Percentiles rank a stretch among this genome's conserved stretches.
These are phyloP conservation scores for Chironomus tepperi DNA, from an alignment of 1,140 invertebrate genomes.

Conservation along the genomic window DNA sequence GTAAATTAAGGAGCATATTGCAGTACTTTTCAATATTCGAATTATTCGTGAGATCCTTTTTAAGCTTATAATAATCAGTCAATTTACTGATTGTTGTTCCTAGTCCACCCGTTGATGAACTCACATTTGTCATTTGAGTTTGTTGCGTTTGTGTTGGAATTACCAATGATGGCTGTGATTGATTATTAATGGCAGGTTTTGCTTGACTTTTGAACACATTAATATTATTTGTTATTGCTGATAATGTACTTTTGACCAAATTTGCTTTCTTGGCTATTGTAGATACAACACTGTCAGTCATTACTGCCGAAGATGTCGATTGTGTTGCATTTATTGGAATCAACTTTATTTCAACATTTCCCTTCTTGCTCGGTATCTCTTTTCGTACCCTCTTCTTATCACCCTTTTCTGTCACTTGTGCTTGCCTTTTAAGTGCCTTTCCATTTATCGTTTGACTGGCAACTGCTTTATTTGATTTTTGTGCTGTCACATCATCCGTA, in stretches of 20 bases:
- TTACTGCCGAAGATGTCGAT: background rate
- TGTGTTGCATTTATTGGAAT: slow-evolving; percentile 19
- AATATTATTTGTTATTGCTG: background rate
- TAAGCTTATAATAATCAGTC: slow-evolving; percentile 7
- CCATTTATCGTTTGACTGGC: slow-evolving; percentile 29
- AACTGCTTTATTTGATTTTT: slow-evolving; percentile 22
- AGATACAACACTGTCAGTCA: slow-evolving; percentile 33
- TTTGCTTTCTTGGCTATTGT: slow-evolving; percentile 29
- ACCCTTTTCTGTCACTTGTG: slow-evolving; percentile 24
- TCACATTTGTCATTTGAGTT: background rate
- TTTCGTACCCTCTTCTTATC: background rate
- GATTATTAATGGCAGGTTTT: slow-evolving; percentile 12
- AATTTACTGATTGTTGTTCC: background rate
- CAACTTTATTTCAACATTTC: background rate
- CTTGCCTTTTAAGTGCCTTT: slow-evolving; percentile 24
- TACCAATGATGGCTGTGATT: background rate
- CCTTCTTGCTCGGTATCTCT: slow-evolving; percentile 1
- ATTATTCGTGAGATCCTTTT: background rate
- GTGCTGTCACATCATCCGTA: slow-evolving; percentile 31
- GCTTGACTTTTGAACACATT: slow-evolving; percentile 23
- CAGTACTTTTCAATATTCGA: slow-evolving; percentile 1
- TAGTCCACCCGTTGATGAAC: background rate
- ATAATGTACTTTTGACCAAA: slow-evolving; percentile 3
- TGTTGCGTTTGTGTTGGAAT: slow-evolving; percentile 25
- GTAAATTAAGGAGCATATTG: background rate